Evolutionary conservation across 2,888 invertebrate genomes (phyloP).

Genomic region (Lamellibrachia satsuma): DNA sequence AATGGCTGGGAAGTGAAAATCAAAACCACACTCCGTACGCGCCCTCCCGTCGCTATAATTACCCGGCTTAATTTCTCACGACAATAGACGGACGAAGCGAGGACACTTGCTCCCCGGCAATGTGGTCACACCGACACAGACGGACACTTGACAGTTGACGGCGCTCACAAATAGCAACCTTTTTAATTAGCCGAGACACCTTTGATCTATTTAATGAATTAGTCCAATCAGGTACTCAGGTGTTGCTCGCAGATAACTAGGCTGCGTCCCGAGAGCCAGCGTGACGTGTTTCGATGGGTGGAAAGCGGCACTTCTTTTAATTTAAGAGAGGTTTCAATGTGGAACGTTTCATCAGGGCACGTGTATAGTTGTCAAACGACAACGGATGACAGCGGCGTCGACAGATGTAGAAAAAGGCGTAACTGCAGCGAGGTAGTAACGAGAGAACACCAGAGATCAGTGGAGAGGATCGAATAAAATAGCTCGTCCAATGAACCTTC

Average conservation of each 20-base stretch:
- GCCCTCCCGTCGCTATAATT: slow-evolving; percentile 3
- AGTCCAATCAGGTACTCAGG: neutral
- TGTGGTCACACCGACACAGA: neutral
- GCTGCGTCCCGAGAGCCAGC: too few species aligned
- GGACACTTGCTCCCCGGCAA: neutral
- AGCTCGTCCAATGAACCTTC: too few species aligned
- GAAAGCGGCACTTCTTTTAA: too few species aligned
- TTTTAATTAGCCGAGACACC: neutral
- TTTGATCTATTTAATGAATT: slow-evolving; percentile 10
- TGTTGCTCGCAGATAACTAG: neutral
- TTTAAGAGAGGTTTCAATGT: too few species aligned
- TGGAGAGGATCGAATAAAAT: too few species aligned
- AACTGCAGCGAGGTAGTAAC: too few species aligned
- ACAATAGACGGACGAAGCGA: neutral
- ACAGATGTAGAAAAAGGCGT: too few species aligned
- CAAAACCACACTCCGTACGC: neutral
- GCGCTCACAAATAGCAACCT: neutral
- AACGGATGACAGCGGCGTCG: too few species aligned
- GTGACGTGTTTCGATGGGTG: too few species aligned
- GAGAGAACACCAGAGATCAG: too few species aligned
- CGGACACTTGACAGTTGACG: slow-evolving; percentile 9
- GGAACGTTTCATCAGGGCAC: too few species aligned
- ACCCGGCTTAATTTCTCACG: neutral
- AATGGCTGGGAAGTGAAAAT: neutral
- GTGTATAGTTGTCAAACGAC: too few species aligned